Evolutionary conservation across 2,888 invertebrate species (phyloP), one percentile per base, ranked within the genome.

Genomic region (Chaetogeoica ovagalla): DNA sequence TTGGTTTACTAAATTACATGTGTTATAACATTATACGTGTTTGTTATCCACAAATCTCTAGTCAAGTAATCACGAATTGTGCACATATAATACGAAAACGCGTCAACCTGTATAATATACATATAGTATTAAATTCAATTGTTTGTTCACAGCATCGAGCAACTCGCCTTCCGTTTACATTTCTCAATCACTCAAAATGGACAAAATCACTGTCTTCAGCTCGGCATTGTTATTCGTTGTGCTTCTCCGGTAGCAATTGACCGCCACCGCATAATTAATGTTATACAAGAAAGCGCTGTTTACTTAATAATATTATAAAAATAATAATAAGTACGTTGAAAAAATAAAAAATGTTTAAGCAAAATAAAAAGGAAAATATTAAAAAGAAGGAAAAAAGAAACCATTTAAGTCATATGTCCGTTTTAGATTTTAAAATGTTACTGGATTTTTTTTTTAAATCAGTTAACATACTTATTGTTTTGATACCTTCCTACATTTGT

Each of bases 241-340:
- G 19, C 77, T 77, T 52, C 62, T 69, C 23, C 77, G 77, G 77
- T 77, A 77, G 77, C 77, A 19, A 77, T 52, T 63, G 37, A 77
- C 19, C 62, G 70, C 37, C 15, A 19, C 19, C 23, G 17, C 13
- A 9, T 63, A 62, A 52, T 63, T 30, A 21, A 74, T n/a, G 37
- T 15, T 9, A 11, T 37, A 70, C 21, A 37, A 15, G 70, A 70
- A 6, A 70, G 37, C 21, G 11, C 17, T 68, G 23, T n/a, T 37
- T 37, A 60, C 2, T 21, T 60, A 23, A 30, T 13, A 60, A 11
- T 60, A 63, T 63, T 15, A 4, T 17, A 37, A 7, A 21, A 71
- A 71, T n/a, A n/a, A n/a, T n/a, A 59, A 65, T 21, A 37, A 74
- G 52, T 9, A 43, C 9, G 7, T 43, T 48, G 1, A 30, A 48